A percentile compares a stretch with the other conserved stretches of the same genome.
Conservation (phyloP, 2,888 invertebrate species). For the Physocephala rufipes region DNA sequence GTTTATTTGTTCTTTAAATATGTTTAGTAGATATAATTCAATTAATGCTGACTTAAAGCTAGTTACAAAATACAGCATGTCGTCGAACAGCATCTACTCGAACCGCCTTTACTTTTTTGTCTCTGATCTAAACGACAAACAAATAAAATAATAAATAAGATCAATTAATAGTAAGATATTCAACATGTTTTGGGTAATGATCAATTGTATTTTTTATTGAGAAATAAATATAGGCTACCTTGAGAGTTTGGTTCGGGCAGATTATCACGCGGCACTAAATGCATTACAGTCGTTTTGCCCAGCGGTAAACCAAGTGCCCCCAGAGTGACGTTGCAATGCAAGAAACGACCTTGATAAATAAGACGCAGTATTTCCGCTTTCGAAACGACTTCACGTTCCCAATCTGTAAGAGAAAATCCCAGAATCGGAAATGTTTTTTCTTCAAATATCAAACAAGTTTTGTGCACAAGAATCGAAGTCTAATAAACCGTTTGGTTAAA, state of each 20-base stretch:
- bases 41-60: slow-evolving; percentile 43
- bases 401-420: slow-evolving; percentile 77
- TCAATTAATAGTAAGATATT: slow-evolving; percentile 23
- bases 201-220: neutral
- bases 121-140: slow-evolving; percentile 82
- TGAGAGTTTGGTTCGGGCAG: slow-evolving; percentile 98
- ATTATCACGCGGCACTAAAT: slow-evolving; percentile 98
- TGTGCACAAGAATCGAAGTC: too few relatives aligned
- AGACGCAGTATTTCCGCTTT: slow-evolving; percentile 97
- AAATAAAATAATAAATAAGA: slow-evolving; percentile 63
- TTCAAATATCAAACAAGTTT: neutral
- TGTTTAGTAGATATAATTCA: slow-evolving; percentile 17
- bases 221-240: slow-evolving; percentile 69
- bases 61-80: slow-evolving; percentile 93
- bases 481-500: too few relatives aligned
- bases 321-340: slow-evolving; percentile 98
- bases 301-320: slow-evolving; percentile 96
- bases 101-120: slow-evolving; percentile 94
- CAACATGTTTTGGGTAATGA: neutral
- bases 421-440: slow-evolving; percentile 3
- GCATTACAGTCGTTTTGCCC: slow-evolving; percentile 99
- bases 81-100: slow-evolving; percentile 93
- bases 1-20: slow-evolving; percentile 26
- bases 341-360: slow-evolving; percentile 99
- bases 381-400: slow-evolving; percentile 94